A percentile compares a stretch with the other conserved stretches of the same genome.
Conservation (phyloP, 1,140 invertebrate genomes). For the Trachymyrmex cornetzi region DNA sequence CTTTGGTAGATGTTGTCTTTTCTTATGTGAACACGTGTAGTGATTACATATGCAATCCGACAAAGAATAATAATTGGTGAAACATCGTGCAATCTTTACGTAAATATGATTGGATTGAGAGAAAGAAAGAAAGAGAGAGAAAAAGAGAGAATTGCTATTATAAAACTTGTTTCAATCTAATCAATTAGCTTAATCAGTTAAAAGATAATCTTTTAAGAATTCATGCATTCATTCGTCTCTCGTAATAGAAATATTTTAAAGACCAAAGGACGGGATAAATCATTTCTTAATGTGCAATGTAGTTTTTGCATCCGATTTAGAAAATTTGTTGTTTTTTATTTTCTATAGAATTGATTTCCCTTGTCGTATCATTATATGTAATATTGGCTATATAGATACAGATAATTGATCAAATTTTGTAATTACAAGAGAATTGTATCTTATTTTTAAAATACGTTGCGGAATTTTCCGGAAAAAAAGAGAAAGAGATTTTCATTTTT, state of each 20-base stretch:
- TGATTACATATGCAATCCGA: background rate
- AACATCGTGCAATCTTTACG: background rate
- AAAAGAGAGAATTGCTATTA: background rate
- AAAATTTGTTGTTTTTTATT: background rate
- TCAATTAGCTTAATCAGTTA: background rate
- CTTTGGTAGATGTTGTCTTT: background rate
- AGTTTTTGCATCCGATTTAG: background rate
- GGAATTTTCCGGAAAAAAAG: background rate
- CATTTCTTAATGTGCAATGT: background rate
- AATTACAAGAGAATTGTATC: background rate
- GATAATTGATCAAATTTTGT: too few species aligned
- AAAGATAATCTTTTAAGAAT: background rate
- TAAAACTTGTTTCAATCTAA: background rate
- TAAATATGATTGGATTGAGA: background rate
- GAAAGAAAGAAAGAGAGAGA: background rate
- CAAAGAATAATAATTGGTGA: slow-evolving; percentile 26
- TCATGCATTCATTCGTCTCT: background rate
- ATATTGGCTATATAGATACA: too few species aligned
- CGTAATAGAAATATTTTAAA: background rate
- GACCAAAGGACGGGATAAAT: background rate
- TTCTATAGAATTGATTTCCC: background rate
- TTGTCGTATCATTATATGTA: too few species aligned
- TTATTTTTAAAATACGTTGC: background rate
- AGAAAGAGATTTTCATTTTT: background rate
- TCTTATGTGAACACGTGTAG: background rate